These are phyloP conservation scores for Geophilus truncorum DNA, from an alignment of 2,888 invertebrate genomes.

Conservation along the genomic window DNA sequence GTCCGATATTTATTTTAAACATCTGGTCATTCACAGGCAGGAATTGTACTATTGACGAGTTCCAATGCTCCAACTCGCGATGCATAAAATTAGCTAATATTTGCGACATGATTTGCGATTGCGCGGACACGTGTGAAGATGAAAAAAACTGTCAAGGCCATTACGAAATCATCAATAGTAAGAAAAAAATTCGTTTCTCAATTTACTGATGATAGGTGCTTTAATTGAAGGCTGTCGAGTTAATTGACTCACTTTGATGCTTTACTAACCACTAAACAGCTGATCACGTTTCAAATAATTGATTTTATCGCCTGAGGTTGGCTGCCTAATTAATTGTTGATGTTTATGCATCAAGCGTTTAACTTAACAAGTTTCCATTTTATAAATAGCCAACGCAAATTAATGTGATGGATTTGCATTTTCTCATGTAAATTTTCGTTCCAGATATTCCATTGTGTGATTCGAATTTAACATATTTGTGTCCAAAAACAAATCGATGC, in stretches of 20 bases:
- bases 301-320: no score
- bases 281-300: no score
- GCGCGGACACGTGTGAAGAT: conserved; percentile 49
- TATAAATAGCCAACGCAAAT: no score
- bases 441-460: conserved; percentile 22
- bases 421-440: background rate
- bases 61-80: conserved; percentile 49
- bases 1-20: background rate
- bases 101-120: conserved; percentile 53
- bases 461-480: conserved; percentile 39
- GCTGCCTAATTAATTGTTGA: no score
- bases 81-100: conserved; percentile 50
- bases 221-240: no score
- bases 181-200: background rate
- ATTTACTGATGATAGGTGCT: no score
- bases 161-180: conserved; percentile 42
- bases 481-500: conserved; percentile 44
- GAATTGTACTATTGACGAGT: conserved; percentile 44
- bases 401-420: no score
- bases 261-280: no score
- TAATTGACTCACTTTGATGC: background rate
- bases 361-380: no score
- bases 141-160: conserved; percentile 46
- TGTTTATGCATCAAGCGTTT: no score
- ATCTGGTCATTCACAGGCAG: no score